Evolutionary conservation across 1,140 invertebrate species (phyloP).

Genomic region (Leptonema lineaticorne): DNA sequence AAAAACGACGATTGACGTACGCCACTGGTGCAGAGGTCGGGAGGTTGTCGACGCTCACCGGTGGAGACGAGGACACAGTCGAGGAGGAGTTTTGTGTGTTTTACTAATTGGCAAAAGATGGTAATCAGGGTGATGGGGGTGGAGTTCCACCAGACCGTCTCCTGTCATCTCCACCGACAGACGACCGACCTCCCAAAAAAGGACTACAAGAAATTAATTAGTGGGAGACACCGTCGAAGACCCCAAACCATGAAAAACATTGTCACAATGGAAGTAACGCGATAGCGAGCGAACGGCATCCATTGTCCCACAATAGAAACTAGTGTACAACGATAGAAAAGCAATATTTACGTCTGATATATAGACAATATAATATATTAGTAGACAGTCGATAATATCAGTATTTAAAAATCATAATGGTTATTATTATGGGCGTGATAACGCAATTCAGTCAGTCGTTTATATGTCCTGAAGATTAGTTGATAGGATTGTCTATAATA

Average conservation of each 20-base stretch:
- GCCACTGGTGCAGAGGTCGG: not conserved
- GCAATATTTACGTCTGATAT: too few relatives aligned
- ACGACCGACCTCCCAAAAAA: constrained; percentile 49
- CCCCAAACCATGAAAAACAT: too few relatives aligned
- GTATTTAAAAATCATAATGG: too few relatives aligned
- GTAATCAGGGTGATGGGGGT: constrained; percentile 51
- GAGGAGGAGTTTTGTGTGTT: constrained; percentile 60
- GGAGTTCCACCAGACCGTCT: constrained; percentile 45
- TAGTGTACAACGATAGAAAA: too few relatives aligned
- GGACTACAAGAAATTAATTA: constrained; percentile 60
- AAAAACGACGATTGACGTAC: not conserved
- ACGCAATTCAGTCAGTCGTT: too few relatives aligned
- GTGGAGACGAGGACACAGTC: constrained; percentile 52
- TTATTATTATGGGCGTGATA: too few relatives aligned
- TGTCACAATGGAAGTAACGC: constrained; percentile 29
- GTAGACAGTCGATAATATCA: too few relatives aligned
- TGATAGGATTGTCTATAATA: too few relatives aligned
- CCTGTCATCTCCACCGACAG: constrained; percentile 37
- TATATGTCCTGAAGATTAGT: too few relatives aligned
- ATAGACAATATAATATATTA: too few relatives aligned
- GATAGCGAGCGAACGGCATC: not conserved
- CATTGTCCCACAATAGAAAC: not conserved
- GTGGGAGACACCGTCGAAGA: constrained; percentile 4
- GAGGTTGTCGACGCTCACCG: constrained; percentile 50
- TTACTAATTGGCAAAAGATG: constrained; percentile 61